These are phyloP conservation scores for Danaus plexippus DNA, from an alignment of 1,140 invertebrate species.

Conservation along the genomic window DNA sequence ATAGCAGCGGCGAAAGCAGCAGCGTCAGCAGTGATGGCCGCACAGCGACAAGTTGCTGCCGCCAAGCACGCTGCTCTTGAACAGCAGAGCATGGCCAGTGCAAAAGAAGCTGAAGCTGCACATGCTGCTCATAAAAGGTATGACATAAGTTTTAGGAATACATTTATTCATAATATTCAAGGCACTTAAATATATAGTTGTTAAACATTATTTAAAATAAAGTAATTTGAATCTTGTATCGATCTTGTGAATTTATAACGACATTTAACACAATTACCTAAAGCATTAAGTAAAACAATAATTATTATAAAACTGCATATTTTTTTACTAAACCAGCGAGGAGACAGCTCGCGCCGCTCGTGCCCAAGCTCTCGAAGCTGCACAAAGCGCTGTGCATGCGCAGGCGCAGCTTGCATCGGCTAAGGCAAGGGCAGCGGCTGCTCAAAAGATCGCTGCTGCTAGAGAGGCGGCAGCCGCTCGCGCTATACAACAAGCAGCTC, in stretches of 20 bases:
- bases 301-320: no score
- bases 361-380: conserved; percentile 52
- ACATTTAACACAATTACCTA: no score
- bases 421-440: conserved; percentile 54
- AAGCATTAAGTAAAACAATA: no score
- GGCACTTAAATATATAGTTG: no score
- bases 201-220: no score
- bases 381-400: conserved; percentile 54
- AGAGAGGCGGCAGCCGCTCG: conserved; percentile 56
- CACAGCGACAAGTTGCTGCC: conserved; percentile 54
- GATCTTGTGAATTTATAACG: no score
- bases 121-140: conserved; percentile 61
- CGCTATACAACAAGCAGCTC: conserved; percentile 56
- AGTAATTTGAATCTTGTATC: no score
- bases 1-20: conserved; percentile 59
- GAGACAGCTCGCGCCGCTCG: conserved; percentile 53
- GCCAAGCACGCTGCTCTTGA: conserved; percentile 54
- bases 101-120: conserved; percentile 55
- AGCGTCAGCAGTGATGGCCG: conserved; percentile 53
- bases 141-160: background rate
- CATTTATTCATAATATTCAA: no score
- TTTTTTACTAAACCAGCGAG: conserved; percentile 30
- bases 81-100: conserved; percentile 54
- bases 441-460: conserved; percentile 57
- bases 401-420: conserved; percentile 57